Evolutionary conservation across 2,888 invertebrate genomes (phyloP).

Genomic region (Campaea margaritaria): DNA sequence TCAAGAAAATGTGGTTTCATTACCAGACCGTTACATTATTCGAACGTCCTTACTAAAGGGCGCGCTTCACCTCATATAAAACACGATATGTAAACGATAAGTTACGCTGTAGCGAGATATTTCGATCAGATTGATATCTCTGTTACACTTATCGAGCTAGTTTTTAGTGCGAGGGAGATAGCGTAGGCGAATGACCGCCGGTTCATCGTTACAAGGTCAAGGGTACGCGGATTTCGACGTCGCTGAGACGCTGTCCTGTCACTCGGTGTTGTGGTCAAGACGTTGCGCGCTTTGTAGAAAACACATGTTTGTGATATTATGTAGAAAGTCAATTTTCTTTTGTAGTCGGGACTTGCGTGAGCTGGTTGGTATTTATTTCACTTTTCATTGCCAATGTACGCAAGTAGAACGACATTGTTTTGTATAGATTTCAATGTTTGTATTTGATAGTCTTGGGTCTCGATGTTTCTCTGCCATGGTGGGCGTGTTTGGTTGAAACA

Average conservation of each 20-base stretch:
- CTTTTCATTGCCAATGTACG: conserved; percentile 21
- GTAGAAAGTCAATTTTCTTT: conserved; percentile 22
- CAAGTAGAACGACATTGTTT: background rate
- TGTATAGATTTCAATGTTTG: too few species aligned
- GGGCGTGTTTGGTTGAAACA: too few species aligned
- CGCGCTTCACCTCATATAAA: too few species aligned
- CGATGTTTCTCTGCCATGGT: too few species aligned
- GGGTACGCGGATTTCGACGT: conserved; percentile 38
- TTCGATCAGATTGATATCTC: conserved; percentile 38
- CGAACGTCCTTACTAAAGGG: too few species aligned
- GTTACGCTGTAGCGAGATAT: background rate
- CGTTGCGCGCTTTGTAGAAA: conserved; percentile 19
- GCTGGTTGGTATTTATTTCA: conserved; percentile 17
- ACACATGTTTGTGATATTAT: conserved; percentile 1
- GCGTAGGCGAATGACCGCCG: conserved; percentile 58
- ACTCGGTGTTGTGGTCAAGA: conserved; percentile 17
- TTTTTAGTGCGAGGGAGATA: conserved; percentile 50
- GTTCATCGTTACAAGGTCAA: conserved; percentile 56
- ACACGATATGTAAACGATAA: too few species aligned
- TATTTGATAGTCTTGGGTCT: too few species aligned
- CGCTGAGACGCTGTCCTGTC: background rate
- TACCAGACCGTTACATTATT: too few species aligned
- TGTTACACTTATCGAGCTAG: conserved; percentile 42
- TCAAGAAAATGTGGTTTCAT: too few species aligned
- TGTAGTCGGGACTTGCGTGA: conserved; percentile 27